Conservation (phyloP, 1,140 invertebrate species). For the Drosophila takahashii region DNA sequence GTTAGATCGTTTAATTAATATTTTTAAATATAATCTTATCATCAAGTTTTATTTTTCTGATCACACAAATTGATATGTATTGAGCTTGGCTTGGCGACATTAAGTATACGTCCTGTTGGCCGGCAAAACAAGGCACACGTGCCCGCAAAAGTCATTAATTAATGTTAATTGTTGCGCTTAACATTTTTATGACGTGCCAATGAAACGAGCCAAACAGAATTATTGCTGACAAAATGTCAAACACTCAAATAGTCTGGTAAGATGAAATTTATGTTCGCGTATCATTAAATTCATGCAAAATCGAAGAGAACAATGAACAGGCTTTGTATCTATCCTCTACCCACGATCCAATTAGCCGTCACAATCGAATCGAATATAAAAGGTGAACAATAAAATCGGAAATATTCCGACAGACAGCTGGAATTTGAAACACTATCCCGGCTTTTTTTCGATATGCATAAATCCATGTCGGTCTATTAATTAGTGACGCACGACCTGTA, state of each 20-base stretch:
- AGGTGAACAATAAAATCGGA: slow-evolving; percentile 23
- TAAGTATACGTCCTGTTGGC: slow-evolving; percentile 39
- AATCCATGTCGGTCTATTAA: slow-evolving; percentile 20
- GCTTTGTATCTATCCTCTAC: slow-evolving; percentile 1
- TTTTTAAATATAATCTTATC: not conserved
- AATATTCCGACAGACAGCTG: slow-evolving; percentile 3
- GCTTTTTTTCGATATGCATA: slow-evolving; percentile 27
- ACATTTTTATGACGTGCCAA: slow-evolving; percentile 69
- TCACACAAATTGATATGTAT: not conserved
- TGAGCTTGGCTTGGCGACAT: not conserved
- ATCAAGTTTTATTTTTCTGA: not conserved
- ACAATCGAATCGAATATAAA: slow-evolving; percentile 19
- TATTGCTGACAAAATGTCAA: slow-evolving; percentile 41
- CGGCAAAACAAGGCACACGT: slow-evolving; percentile 43
- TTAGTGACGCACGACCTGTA: slow-evolving; percentile 40
- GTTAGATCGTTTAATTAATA: not conserved
- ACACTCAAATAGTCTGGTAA: slow-evolving; percentile 28
- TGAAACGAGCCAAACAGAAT: slow-evolving; percentile 58
- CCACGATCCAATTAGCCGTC: slow-evolving; percentile 37
- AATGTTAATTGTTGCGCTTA: slow-evolving; percentile 45
- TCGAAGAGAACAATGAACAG: slow-evolving; percentile 11
- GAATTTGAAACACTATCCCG: slow-evolving; percentile 7
- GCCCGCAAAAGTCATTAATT: slow-evolving; percentile 61
- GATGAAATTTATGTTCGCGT: slow-evolving; percentile 23
- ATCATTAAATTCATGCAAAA: slow-evolving; percentile 34